Evolutionary conservation across 2,797 vertebrate species (phyloP).

Genomic region (Petrocephalus sullivani): DNA sequence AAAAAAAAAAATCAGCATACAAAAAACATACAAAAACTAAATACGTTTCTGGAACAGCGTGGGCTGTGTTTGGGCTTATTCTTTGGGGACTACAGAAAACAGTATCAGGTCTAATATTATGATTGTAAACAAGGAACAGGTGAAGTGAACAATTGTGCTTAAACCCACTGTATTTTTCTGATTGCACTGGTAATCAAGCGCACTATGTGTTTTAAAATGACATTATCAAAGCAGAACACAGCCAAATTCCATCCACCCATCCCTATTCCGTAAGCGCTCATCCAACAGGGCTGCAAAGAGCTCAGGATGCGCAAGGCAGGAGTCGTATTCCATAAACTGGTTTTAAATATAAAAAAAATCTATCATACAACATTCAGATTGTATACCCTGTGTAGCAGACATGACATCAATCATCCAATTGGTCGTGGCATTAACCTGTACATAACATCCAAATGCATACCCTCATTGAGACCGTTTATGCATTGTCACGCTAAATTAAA

Average conservation of each 20-base stretch:
- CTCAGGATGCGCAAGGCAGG: not conserved
- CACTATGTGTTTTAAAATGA: too few relatives aligned
- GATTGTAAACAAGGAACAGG: not conserved
- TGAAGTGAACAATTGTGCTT: not conserved
- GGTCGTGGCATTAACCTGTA: not conserved
- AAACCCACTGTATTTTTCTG: not conserved
- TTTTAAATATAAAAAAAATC: not conserved
- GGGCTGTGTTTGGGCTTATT: not conserved
- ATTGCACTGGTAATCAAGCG: not conserved
- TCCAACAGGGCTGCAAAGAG: not conserved
- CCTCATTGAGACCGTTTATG: not conserved
- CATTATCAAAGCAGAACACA: not conserved
- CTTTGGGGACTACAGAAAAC: not conserved
- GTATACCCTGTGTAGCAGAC: not conserved
- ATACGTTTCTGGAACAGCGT: not conserved
- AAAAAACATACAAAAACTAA: not conserved
- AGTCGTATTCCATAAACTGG: not conserved
- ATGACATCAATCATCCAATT: not conserved
- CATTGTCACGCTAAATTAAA: not conserved
- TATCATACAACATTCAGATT: not conserved
- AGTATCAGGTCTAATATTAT: not conserved
- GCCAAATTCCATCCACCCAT: not conserved
- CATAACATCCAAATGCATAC: not conserved
- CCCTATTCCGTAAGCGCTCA: not conserved
- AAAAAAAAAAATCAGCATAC: not conserved